Evolutionary conservation across 2,888 invertebrate species (phyloP), one percentile per base, ranked within the genome.

Genomic region (Gymnosoma rotundatum): DNA sequence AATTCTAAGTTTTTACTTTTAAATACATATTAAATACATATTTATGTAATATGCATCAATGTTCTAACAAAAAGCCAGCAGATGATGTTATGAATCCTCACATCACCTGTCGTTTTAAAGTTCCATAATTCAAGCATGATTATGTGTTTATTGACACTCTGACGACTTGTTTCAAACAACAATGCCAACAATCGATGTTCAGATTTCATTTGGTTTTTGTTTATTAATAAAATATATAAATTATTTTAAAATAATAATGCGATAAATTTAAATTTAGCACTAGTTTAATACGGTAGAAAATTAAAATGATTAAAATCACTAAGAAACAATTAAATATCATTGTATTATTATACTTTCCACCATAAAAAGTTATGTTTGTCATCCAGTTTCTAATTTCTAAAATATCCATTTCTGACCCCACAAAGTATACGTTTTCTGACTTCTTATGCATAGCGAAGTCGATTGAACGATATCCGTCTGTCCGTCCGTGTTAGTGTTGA

Each of bases 61-160:
- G 25, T 48, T 69, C 52, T 32, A 56, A 66, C 20, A 61, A 61
- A 61, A 32, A 61, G 16, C 36, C 18, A 61, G 16, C 67, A 50
- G 56, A 52, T 64, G 74, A 75, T 75, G 48, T 48, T 54, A 42
- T 63, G 21, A 12, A 20, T 60, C 36, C 38, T 54, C 32, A 20
- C 6, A 78, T 63, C 73, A 66, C 61, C 50, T 69, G 52, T 73
- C 54, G 32, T 60, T 45, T 25, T 83, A 75, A 36, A 64, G 52
- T 81, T 81, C 74, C 80, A 84, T 84, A 84, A 81, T 69, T 84
- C 76, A 80, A 78, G 80, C 80, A 81, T 70, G 56, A 76, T 84
- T 78, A 76, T 76, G 74, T 75, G 75, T 75, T 72, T 76, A 75
- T 75, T 80, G 79, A 76, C 70, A 75, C 63, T 69, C 45, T 67